Evolutionary conservation across 2,888 invertebrate genomes (phyloP).

Genomic region (Sipha maydis): DNA sequence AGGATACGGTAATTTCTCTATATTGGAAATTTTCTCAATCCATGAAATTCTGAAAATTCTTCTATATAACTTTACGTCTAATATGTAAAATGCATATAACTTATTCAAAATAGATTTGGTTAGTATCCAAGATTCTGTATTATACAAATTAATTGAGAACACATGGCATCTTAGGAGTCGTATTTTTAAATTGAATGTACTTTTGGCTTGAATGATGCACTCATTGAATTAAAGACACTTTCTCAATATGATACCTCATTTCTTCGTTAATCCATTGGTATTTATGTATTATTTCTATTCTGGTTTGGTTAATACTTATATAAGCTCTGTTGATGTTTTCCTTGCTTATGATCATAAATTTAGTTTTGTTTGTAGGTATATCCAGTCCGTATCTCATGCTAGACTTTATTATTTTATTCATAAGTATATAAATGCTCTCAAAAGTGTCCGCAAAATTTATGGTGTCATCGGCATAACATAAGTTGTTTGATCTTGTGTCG

Average conservation of each 20-base stretch:
- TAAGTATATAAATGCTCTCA: slow-evolving; percentile 44
- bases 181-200: not conserved
- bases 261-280: slow-evolving; percentile 26
- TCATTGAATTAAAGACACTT: slow-evolving; percentile 52
- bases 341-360: slow-evolving; percentile 55
- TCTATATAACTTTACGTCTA: slow-evolving; percentile 55
- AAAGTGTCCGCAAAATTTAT: slow-evolving; percentile 42
- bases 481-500: too few relatives aligned
- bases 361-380: slow-evolving; percentile 55
- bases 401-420: slow-evolving; percentile 38
- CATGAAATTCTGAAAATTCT: slow-evolving; percentile 45
- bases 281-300: slow-evolving; percentile 45
- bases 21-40: slow-evolving; percentile 32
- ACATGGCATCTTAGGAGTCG: slow-evolving; percentile 57
- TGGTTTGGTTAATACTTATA: slow-evolving; percentile 17
- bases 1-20: slow-evolving; percentile 41
- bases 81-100: slow-evolving; percentile 59
- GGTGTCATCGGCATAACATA: slow-evolving; percentile 46
- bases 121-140: slow-evolving; percentile 46
- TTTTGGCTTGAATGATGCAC: slow-evolving; percentile 8
- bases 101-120: slow-evolving; percentile 48
- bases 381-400: slow-evolving; percentile 38
- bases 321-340: slow-evolving; percentile 17
- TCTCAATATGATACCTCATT: slow-evolving; percentile 27
- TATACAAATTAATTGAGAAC: slow-evolving; percentile 59